Evolutionary conservation across 2,797 vertebrate genomes (phyloP), one percentile per base, ranked within the genome.

Genomic region (Chaetodon trifasciatus): DNA sequence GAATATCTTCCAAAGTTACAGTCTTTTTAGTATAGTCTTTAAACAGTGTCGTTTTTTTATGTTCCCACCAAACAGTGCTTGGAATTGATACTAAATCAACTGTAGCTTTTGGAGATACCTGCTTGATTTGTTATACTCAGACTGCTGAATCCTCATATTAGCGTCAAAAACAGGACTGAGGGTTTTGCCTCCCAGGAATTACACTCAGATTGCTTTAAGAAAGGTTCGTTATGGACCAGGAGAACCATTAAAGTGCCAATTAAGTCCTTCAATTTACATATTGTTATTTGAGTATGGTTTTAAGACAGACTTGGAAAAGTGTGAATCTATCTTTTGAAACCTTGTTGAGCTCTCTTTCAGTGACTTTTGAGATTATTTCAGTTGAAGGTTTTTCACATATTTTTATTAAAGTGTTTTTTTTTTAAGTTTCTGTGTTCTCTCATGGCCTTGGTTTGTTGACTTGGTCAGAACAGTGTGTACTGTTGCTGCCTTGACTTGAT

Each of bases 351-450:
- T 50, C 10, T 21, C 10, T 12, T 16, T 66, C 12, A 35, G 8
- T 58, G 12, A 40, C 16, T 42, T 66, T 46, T 75, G 17, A 64
- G 46, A 69, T 58, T 21, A 47, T 67, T 76, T 68, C 21, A 57
- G 5, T 5, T 3, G 16, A 52, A 49, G 35, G 17, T 66, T 76
- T 68, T 35, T 17, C 23, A 78, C 15, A 4, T 6, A 23, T 62
- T 74, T 58, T 1, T 60, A 39, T 69, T 62, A 19, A 21, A 57
- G 21, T 44, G n/a, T n/a, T 21, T 7, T 32, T 47, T 40, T 11
- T 28, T 4, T 70, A 46, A 78, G 16, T 66, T 77, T 85, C 50
- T 85, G 52, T 2, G 1, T 56, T 74, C 28, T 47, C 46, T 74
- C 12, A 13, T 0, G 24, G n/a, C 35, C 32, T 62, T n/a, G 32